phyloP scores from a whole-genome alignment of 1,140 invertebrate species.

The Holcopasites calliopsidis region DNA sequence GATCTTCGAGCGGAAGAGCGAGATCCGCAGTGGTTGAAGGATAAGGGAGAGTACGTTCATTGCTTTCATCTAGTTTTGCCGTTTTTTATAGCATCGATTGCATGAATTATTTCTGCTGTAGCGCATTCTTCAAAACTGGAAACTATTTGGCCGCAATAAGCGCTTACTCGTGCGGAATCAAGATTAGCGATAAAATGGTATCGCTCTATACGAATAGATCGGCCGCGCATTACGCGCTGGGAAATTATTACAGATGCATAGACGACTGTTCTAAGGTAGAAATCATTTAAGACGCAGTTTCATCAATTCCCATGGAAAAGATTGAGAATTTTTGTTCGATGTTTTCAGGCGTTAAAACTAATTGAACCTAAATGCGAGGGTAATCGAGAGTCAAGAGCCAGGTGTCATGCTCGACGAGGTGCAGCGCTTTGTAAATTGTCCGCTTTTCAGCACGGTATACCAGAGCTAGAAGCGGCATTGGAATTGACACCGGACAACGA shows the following conservation, averaged over 20 bases:
- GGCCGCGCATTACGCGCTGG: constrained; percentile 86
- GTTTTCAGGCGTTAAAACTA: constrained; percentile 85
- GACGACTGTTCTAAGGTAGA: constrained; percentile 84
- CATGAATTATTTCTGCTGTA: constrained; percentile 69
- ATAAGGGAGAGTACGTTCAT: constrained; percentile 87
- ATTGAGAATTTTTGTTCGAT: constrained; percentile 37
- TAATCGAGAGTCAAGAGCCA: constrained; percentile 85
- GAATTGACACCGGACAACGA: constrained; percentile 82
- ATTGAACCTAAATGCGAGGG: constrained; percentile 85
- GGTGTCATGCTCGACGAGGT: constrained; percentile 86
- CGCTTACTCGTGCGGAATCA: constrained; percentile 89
- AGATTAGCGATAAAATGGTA: constrained; percentile 86
- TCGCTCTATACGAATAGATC: constrained; percentile 88
- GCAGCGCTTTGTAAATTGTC: constrained; percentile 86
- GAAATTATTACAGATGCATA: constrained; percentile 86
- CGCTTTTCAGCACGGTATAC: constrained; percentile 85
- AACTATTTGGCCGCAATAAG: constrained; percentile 90
- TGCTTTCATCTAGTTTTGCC: too few relatives aligned
- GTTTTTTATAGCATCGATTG: too few relatives aligned
- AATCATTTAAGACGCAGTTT: not conserved
- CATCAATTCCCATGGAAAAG: not conserved
- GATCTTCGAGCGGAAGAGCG: constrained; percentile 90
- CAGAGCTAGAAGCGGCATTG: constrained; percentile 87
- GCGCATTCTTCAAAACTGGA: constrained; percentile 85
- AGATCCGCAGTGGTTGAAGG: constrained; percentile 89